Conservation (phyloP, 2,797 vertebrate species). For the Acanthiza pusilla region DNA sequence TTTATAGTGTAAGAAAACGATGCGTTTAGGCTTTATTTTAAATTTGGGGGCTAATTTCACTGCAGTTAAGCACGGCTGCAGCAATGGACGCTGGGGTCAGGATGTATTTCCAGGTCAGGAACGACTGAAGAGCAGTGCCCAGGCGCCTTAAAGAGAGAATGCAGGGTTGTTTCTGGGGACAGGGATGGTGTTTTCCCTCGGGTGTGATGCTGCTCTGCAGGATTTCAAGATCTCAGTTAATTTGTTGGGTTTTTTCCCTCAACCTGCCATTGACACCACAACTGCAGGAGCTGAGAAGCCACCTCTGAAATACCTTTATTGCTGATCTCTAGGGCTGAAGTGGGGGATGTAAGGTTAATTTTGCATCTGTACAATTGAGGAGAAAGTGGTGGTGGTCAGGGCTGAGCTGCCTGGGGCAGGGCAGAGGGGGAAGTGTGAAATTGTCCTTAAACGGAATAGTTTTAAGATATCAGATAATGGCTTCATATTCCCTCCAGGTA, state of each 20-base stretch:
- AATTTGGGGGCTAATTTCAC: background rate
- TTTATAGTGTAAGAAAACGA: background rate
- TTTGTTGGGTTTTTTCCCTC: background rate
- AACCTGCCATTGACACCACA: background rate
- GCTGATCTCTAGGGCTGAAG: background rate
- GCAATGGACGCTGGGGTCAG: background rate
- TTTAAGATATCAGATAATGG: rapidly evolving
- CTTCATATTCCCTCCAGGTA: background rate
- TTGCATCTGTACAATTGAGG: background rate
- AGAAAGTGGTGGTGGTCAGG: background rate
- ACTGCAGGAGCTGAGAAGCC: background rate
- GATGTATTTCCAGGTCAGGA: rapidly evolving
- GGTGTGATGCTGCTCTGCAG: background rate
- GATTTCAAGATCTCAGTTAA: background rate
- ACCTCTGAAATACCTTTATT: background rate
- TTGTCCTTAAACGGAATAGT: background rate
- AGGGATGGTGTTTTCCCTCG: background rate
- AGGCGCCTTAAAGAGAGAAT: background rate
- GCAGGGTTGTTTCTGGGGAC: background rate
- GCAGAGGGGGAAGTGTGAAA: background rate
- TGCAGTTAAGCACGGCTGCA: background rate
- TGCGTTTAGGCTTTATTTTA: background rate
- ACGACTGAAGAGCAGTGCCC: background rate
- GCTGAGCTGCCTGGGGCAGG: background rate
- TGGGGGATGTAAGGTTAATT: background rate